Conservation (phyloP, 2,797 vertebrate genomes). For the Rhinichthys osculus region DNA sequence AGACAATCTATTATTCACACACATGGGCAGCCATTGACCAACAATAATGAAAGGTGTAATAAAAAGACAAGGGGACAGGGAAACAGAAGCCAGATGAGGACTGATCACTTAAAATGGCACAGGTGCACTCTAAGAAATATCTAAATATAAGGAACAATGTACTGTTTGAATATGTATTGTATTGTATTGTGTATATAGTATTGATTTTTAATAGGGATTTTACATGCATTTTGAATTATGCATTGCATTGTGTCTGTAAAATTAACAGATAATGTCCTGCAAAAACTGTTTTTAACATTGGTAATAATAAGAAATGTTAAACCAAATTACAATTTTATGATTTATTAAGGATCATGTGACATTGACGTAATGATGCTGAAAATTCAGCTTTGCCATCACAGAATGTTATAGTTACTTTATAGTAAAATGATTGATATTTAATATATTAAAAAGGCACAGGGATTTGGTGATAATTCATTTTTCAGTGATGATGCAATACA, state of each 20-base stretch:
- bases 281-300: background rate
- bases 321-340: background rate
- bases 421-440: background rate
- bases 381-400: too few relatives aligned
- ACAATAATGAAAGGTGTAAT: conserved; percentile 5
- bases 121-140: background rate
- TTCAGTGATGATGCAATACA: background rate
- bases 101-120: background rate
- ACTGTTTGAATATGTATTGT: background rate
- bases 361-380: too few relatives aligned
- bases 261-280: background rate
- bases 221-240: too few relatives aligned
- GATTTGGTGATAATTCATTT: background rate
- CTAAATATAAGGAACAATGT: background rate
- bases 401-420: too few relatives aligned
- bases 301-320: background rate
- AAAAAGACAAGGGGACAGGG: background rate
- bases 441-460: background rate
- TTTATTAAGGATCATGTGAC: too few relatives aligned
- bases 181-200: background rate
- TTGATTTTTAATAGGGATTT: background rate
- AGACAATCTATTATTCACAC: conserved; percentile 14
- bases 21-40: background rate
- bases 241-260: background rate
- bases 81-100: background rate